Evolutionary conservation across 2,797 vertebrate genomes (phyloP).

Genomic region (Pangasius mekongensis): DNA sequence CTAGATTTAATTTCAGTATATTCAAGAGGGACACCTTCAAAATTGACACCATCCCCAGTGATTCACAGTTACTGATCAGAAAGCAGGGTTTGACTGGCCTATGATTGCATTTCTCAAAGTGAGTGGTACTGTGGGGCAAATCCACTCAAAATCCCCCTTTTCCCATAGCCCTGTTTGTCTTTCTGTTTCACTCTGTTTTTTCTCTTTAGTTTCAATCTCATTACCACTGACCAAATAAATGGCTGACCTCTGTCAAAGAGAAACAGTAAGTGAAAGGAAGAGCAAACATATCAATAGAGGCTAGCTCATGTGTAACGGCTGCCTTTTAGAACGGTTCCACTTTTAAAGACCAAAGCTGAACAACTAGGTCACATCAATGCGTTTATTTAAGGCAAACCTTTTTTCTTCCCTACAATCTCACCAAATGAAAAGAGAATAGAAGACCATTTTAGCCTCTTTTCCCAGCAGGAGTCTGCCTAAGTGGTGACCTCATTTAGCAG

Average conservation of each 20-base stretch:
- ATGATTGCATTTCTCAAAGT: neutral
- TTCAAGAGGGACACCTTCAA: conserved; percentile 26
- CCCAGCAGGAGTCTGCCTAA: conserved; percentile 67
- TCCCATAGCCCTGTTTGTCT: neutral
- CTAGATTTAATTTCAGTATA: conserved; percentile 29
- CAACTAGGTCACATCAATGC: conserved; percentile 39
- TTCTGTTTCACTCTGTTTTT: neutral
- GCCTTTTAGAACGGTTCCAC: conserved; percentile 6
- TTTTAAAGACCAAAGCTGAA: conserved; percentile 32
- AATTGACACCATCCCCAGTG: neutral
- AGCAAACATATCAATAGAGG: neutral
- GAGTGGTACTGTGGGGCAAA: neutral
- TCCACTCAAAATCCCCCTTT: neutral
- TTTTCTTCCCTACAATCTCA: conserved; percentile 23
- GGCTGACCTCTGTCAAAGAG: conserved; percentile 7
- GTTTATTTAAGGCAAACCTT: conserved; percentile 38
- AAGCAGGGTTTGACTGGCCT: neutral
- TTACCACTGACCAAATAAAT: conserved; percentile 35
- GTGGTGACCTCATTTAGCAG: conserved; percentile 78
- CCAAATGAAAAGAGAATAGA: conserved; percentile 46
- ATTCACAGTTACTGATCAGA: conserved; percentile 8
- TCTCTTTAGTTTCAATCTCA: neutral
- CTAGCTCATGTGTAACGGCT: neutral
- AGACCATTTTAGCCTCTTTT: conserved; percentile 61
- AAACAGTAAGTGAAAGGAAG: conserved; percentile 25